Evolutionary conservation across 1,140 invertebrate species (phyloP).

Genomic region (Solenopsis invicta): DNA sequence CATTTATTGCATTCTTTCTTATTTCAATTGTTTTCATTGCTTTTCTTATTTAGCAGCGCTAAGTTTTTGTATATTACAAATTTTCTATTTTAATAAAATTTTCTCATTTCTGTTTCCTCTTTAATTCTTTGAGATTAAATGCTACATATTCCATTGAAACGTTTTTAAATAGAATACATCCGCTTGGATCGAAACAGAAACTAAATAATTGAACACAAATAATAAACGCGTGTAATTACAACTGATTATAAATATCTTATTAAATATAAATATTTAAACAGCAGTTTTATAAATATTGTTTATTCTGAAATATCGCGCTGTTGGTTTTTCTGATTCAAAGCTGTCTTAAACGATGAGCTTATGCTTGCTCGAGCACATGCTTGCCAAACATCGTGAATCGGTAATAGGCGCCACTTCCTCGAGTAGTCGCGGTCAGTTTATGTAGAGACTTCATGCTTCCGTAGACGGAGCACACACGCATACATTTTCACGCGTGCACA

Average conservation of each 20-base stretch:
- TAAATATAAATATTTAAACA: not conserved
- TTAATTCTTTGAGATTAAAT: too few species aligned
- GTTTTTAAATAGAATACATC: too few species aligned
- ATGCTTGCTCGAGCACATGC: constrained; percentile 23
- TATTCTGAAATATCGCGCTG: not conserved
- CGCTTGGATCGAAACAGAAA: too few species aligned
- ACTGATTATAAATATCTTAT: not conserved
- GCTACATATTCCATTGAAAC: too few species aligned
- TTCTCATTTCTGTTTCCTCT: too few species aligned
- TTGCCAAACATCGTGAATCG: constrained; percentile 53
- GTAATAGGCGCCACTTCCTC: constrained; percentile 66
- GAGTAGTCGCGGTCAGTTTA: constrained; percentile 71
- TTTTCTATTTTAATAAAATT: too few species aligned
- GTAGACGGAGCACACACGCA: constrained; percentile 37
- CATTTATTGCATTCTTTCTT: too few species aligned
- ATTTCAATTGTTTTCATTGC: too few species aligned
- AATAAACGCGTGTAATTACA: not conserved
- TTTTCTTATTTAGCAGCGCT: too few species aligned
- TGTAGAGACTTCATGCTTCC: constrained; percentile 64
- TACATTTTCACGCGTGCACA: constrained; percentile 14
- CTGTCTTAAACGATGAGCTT: constrained; percentile 28
- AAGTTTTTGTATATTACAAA: too few species aligned
- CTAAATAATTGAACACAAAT: not conserved
- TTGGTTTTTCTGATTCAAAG: constrained; percentile 40
- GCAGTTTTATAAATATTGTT: not conserved